Evolutionary conservation across 2,113 vertebrate genomes (phyloP), one percentile per base, ranked within the genome.

Genomic region (Dasyurus viverrinus): DNA sequence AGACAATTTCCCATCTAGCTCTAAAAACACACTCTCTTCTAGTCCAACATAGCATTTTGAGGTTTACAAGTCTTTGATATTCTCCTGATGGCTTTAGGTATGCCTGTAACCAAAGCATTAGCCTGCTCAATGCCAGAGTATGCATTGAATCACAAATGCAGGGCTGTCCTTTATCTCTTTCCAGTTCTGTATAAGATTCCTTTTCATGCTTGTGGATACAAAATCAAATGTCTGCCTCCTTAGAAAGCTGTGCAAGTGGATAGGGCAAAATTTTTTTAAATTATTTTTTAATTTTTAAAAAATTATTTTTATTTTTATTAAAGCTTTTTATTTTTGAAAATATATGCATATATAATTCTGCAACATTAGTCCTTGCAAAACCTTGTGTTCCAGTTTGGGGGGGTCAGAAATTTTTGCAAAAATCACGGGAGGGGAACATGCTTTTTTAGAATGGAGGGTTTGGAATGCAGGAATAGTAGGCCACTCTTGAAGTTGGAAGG

Each of bases 11-110:
- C 57, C 89, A 94, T 94, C 89, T 91, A 42, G 46, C 48, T 93
- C 42, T 46, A 54, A 96, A 93, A 94, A 84, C 23, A 91, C 22
- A 52, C 90, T 95, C 89, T 11, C 26, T 84, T 93, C 53, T 42
- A 57, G 48, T 92, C 46, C 7, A 60, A 50, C 54, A 24, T 9
- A 10, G 19, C 25, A 55, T n/a, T 89, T 54, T 5, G 19, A 76
- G 89, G 23, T 95, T 93, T 90, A 84, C 53, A 26, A n/a, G 25
- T 91, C 53, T 97, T 94, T 93, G 91, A 89, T 52, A 46, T 22
- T 90, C 89, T 92, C 89, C 91, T 91, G 46, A 53, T 89, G 90
- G 89, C 93, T 96, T 94, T 68, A 55, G 89, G 92, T 93, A 68
- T 95, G 53, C 50, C 94, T 90, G 16, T 25, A 93, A 90, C n/a